Base-by-base conservation (phyloP, 2,797 vertebrate species). In the Phrynocephalus vlangalii region DNA sequence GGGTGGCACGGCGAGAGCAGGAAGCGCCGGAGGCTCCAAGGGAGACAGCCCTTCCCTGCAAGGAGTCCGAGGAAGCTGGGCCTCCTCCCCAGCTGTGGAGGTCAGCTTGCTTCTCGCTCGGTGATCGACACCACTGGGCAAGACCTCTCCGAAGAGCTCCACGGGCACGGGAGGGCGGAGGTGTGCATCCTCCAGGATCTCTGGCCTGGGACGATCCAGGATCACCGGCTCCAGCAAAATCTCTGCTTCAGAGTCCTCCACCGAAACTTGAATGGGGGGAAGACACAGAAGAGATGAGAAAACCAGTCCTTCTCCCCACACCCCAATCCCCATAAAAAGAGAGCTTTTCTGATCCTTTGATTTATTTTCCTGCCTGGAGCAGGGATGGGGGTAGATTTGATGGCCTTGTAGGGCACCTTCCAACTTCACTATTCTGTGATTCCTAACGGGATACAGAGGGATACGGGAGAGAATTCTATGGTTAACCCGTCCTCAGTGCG, bases 161-260 rank as follows among this genome's bases (percentile, higher is more conserved):
- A 95, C 96, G 0, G 98, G 97, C 22, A 98, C 91, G 0, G 96
- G 93, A 0, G 98, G 97, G 78, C 96, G 95, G 38, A 97, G 90
- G 6, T 80, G 90, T 0, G 89, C 93, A 67, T 92, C 93, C 60
- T 97, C 96, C 91, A 92, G 95, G 80, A 93, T 89, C 88, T 96
- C 97, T 24, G 94, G 89, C 94, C 96, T 97, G 68, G 95, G 93
- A 26, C 85, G 85, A 73, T 96, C 96, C 28, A 95, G 86, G 20
- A 93, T 80, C 86, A 91, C 96, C n/a, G 96, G 90, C 10, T 97
- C 96, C 24, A 95, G 90, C 24, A 94, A 85, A 66, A 95, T 2
- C 52, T 96, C 83, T 1, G 90, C 50, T 89, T 96, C 94, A 0
- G 94, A 79, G 81, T 96, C 97, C 73, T 96, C 95, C 70, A 88